A percentile compares a stretch with the other conserved stretches of the same genome.
phyloP scores from a whole-genome alignment of 2,888 invertebrate genomes.

The Volucella inflata region DNA sequence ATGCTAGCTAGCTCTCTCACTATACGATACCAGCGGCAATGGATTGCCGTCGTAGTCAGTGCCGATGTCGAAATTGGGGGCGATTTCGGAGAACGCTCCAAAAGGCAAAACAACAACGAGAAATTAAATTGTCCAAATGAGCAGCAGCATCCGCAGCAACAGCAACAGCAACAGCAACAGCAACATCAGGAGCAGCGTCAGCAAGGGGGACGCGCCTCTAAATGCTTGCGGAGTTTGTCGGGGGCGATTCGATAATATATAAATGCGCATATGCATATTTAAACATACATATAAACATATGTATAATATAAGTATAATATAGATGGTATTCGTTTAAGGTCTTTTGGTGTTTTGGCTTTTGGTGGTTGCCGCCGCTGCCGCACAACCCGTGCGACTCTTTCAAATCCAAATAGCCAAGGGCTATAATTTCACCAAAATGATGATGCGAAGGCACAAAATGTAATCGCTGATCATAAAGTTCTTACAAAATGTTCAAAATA shows the following conservation, averaged over 20 bases:
- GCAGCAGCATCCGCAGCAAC: conserved; percentile 40
- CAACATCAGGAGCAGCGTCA: conserved; percentile 14
- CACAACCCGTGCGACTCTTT: conserved; percentile 68
- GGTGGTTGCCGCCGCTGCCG: conserved; percentile 19
- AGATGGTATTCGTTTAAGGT: conserved; percentile 72
- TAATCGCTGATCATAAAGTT: conserved; percentile 76
- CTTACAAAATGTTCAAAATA: conserved; percentile 76
- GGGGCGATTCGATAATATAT: conserved; percentile 64
- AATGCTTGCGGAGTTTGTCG: conserved; percentile 73
- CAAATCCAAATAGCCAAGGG: conserved; percentile 76
- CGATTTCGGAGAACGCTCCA: conserved; percentile 73
- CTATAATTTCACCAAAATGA: conserved; percentile 76
- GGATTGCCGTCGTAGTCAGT: conserved; percentile 7
- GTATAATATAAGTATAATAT: too few relatives aligned
- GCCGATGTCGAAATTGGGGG: conserved; percentile 74
- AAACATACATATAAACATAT: too few relatives aligned
- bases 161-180: conserved; percentile 12
- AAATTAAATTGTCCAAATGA: conserved; percentile 75
- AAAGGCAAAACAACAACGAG: conserved; percentile 57
- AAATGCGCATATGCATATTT: too few relatives aligned
- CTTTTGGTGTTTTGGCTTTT: conserved; percentile 48
- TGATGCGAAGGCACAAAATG: conserved; percentile 76
- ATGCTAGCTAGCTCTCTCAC: conserved; percentile 13
- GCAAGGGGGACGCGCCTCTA: conserved; percentile 57
- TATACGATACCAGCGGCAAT: not conserved